A percentile compares a stretch with the other conserved stretches of the same genome.
Conservation (phyloP, 2,888 invertebrate species). For the Herminia tarsipennalis region DNA sequence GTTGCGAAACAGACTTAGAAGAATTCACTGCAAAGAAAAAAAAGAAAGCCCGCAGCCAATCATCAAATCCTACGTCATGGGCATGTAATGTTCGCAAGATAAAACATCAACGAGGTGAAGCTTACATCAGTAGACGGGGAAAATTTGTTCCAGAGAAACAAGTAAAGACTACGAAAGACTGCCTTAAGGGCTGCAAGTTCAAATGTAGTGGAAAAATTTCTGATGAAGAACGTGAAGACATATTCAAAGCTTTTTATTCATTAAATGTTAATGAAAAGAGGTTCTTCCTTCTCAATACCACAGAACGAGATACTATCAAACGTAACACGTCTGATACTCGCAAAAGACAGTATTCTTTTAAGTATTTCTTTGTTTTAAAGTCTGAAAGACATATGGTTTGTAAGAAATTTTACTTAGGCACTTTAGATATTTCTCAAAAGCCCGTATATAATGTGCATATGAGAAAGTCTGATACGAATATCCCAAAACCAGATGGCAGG, state of each 20-base stretch:
- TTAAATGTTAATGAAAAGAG: constrained; percentile 75
- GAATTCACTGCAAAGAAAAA: constrained; percentile 21
- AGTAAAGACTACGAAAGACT: constrained; percentile 73
- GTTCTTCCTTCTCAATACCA: constrained; percentile 75
- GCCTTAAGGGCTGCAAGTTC: constrained; percentile 70
- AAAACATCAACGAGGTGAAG: constrained; percentile 77
- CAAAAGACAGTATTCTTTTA: constrained; percentile 71
- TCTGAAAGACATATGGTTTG: constrained; percentile 70
- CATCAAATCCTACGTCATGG: constrained; percentile 72
- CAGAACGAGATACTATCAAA: constrained; percentile 69
- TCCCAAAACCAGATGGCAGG: constrained; percentile 77
- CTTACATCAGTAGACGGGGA: constrained; percentile 73
- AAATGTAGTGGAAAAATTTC: constrained; percentile 74
- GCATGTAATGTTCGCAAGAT: constrained; percentile 74
- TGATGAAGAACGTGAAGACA: constrained; percentile 69
- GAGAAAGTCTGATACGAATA: constrained; percentile 74
- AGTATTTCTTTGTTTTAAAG: constrained; percentile 73
- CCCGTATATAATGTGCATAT: constrained; percentile 79
- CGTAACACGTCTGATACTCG: constrained; percentile 50
- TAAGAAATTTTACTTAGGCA: constrained; percentile 79
- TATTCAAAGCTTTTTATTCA: constrained; percentile 78
- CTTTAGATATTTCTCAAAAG: constrained; percentile 77
- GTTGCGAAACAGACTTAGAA: constrained; percentile 11
- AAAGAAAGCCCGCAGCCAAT: constrained; percentile 57
- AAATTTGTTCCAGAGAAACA: constrained; percentile 72